Conservation (phyloP, 1,140 invertebrate species). For the Heliconius hewitsoni region DNA sequence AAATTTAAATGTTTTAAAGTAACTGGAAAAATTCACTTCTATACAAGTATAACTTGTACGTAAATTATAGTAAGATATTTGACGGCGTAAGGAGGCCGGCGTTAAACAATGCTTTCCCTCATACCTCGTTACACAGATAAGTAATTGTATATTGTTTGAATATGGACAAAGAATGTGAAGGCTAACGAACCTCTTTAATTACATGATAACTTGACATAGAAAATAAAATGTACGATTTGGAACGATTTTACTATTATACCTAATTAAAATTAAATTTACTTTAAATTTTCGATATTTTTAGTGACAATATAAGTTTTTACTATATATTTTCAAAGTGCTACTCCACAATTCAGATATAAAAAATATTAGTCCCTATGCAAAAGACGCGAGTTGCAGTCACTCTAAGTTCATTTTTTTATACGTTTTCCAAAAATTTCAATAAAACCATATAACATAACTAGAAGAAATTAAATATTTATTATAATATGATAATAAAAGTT, state of each 20-base stretch:
- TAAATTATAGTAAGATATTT: neutral
- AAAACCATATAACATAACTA: no score
- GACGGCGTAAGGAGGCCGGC: constrained; percentile 14
- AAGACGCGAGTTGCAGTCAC: no score
- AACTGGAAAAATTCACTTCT: neutral
- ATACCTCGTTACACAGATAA: constrained; percentile 41
- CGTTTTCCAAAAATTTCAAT: no score
- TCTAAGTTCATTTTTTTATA: no score
- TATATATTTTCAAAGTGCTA: no score
- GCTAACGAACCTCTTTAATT: constrained; percentile 48
- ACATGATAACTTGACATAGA: neutral
- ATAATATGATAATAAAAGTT: no score
- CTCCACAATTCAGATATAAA: no score
- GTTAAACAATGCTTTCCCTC: constrained; percentile 45
- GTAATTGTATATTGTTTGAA: constrained; percentile 42
- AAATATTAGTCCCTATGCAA: no score
- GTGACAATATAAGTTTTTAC: no score
- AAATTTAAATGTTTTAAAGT: neutral
- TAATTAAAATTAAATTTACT: no score
- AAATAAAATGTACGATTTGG: neutral
- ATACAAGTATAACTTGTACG: neutral
- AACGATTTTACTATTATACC: neutral
- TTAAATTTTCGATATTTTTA: no score
- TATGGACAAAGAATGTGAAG: constrained; percentile 40
- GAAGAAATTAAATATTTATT: no score